Evolutionary conservation across 2,797 vertebrate species (phyloP).

Genomic region (Labeo calbasu): DNA sequence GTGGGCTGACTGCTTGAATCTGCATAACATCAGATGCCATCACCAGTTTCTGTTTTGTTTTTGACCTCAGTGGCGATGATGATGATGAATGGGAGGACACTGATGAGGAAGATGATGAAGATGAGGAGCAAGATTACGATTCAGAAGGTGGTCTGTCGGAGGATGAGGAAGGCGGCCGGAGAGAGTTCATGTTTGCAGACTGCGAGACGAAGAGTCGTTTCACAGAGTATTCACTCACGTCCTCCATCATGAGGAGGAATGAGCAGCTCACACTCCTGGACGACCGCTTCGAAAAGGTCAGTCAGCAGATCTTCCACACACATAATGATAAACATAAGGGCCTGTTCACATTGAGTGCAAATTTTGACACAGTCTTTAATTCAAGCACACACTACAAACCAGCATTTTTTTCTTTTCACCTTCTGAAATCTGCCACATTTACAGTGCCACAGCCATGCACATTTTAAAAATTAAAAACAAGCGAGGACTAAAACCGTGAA

Average conservation of each 20-base stretch:
- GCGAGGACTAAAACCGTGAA: neutral
- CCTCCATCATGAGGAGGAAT: slow-evolving; percentile 93
- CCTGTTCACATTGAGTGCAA: neutral
- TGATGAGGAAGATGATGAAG: slow-evolving; percentile 70
- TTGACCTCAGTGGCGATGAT: slow-evolving; percentile 59
- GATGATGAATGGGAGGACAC: slow-evolving; percentile 88
- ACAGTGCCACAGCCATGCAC: too few species aligned
- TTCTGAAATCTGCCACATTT: too few species aligned
- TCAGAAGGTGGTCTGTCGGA: slow-evolving; percentile 81
- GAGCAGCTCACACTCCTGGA: slow-evolving; percentile 92
- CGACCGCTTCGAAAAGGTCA: slow-evolving; percentile 94
- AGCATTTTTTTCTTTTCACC: too few species aligned
- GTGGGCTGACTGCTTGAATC: neutral
- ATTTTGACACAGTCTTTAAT: too few species aligned
- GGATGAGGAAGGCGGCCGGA: slow-evolving; percentile 54
- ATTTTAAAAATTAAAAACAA: too few species aligned
- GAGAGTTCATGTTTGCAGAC: slow-evolving; percentile 84
- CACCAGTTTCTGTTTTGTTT: neutral
- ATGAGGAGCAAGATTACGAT: slow-evolving; percentile 64
- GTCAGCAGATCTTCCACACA: neutral
- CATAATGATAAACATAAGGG: neutral
- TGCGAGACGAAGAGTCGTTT: slow-evolving; percentile 96
- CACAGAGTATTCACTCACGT: slow-evolving; percentile 93
- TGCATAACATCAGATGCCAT: neutral
- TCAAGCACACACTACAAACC: too few species aligned